These are phyloP conservation scores for Crioceris asparagi DNA, from an alignment of 2,888 invertebrate species.

Conservation along the genomic window DNA sequence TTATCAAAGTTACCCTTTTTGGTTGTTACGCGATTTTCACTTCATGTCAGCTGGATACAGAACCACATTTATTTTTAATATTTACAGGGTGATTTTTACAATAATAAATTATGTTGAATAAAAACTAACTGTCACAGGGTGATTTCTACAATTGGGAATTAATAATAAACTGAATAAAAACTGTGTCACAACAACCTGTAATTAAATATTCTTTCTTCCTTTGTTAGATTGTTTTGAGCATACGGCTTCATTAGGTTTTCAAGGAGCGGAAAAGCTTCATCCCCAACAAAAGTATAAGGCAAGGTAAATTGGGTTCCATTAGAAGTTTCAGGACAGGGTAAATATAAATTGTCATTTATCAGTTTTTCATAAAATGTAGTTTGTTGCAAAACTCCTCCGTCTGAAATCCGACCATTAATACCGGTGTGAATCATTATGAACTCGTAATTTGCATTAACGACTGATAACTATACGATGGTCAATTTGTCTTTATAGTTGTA, in stretches of 20 bases:
- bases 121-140: too few species aligned
- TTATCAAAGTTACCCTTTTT: too few species aligned
- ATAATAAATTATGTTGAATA: too few species aligned
- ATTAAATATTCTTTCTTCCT: conserved; percentile 16
- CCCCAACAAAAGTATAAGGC: conserved; percentile 21
- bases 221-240: conserved; percentile 4
- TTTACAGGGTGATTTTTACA: too few species aligned
- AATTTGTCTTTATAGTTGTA: conserved; percentile 23
- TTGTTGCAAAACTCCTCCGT: conserved; percentile 19
- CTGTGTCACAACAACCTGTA: too few species aligned
- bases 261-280: conserved; percentile 20
- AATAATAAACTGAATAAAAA: too few species aligned
- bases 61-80: too few species aligned
- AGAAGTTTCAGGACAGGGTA: conserved; percentile 5
- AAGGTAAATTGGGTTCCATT: too few species aligned
- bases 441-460: conserved; percentile 18
- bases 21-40: too few species aligned
- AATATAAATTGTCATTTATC: conserved; percentile 4
- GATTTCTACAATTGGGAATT: too few species aligned
- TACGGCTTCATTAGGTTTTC: conserved; percentile 17
- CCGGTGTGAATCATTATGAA: conserved; percentile 20
- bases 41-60: too few species aligned
- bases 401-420: conserved; percentile 19
- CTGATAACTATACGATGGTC: conserved; percentile 18
- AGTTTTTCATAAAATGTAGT: conserved; percentile 18